Evolutionary conservation across 1,140 invertebrate genomes (phyloP).

Genomic region (Meteorus sp.): DNA sequence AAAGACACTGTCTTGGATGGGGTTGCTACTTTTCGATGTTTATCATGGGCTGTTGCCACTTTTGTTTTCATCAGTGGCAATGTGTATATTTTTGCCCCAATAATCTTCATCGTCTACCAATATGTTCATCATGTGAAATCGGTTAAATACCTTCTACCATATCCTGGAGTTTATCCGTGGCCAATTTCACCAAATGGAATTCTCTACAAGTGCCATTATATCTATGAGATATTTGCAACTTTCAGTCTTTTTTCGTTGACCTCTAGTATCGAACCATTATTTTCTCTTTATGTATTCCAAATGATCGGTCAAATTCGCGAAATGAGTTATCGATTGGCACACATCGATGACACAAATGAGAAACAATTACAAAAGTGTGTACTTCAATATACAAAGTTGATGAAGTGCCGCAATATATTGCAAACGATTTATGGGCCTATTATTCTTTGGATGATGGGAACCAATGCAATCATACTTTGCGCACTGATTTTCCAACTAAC

Average conservation of each 20-base stretch:
- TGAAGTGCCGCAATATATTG: constrained; percentile 26
- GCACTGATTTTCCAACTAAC: constrained; percentile 36
- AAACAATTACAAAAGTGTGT: constrained; percentile 25
- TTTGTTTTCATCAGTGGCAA: neutral
- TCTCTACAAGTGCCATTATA: constrained; percentile 27
- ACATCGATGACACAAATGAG: constrained; percentile 20
- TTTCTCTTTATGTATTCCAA: constrained; percentile 33
- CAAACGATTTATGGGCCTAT: constrained; percentile 36
- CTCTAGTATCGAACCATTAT: constrained; percentile 32
- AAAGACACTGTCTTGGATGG: neutral
- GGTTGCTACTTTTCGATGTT: neutral
- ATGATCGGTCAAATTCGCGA: constrained; percentile 26
- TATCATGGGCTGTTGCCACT: neutral
- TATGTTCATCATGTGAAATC: neutral
- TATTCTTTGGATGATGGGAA: constrained; percentile 30
- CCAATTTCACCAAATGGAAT: constrained; percentile 6
- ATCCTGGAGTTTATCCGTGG: constrained; percentile 27
- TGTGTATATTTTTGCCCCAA: constrained; percentile 1
- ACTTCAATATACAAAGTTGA: constrained; percentile 16
- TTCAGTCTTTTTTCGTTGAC: constrained; percentile 22
- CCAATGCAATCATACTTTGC: constrained; percentile 34
- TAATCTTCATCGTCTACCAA: constrained; percentile 4
- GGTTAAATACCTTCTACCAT: constrained; percentile 21
- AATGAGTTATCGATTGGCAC: constrained; percentile 20
- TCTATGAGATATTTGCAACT: constrained; percentile 15